phyloP scores from a whole-genome alignment of 2,888 invertebrate genomes.

The Ophonus ardosiacus region DNA sequence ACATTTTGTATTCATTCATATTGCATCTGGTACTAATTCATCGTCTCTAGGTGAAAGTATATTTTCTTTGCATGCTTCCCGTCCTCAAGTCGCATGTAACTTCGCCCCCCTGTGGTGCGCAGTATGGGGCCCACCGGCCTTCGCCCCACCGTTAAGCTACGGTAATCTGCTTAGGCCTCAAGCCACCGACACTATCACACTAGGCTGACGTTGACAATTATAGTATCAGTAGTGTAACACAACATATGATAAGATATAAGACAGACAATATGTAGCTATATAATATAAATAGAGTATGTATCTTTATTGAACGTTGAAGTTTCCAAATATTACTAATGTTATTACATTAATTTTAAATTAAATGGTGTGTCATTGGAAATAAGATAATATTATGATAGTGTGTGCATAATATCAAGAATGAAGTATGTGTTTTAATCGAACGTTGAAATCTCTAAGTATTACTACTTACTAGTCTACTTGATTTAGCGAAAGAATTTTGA shows the following conservation, averaged over 20 bases:
- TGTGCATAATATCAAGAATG: neutral
- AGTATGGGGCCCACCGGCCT: neutral
- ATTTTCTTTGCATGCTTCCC: neutral
- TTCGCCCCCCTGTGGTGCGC: slow-evolving; percentile 26
- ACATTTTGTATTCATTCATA: neutral
- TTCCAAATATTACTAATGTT: neutral
- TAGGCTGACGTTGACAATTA: neutral
- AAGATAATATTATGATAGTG: neutral
- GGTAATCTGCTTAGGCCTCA: slow-evolving; percentile 34
- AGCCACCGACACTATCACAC: neutral
- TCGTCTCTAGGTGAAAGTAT: neutral
- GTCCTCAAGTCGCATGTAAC: slow-evolving; percentile 12
- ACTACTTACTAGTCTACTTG: too few relatives aligned
- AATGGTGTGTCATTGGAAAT: too few relatives aligned
- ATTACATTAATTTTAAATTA: neutral
- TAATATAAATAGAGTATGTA: neutral
- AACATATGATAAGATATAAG: too few relatives aligned
- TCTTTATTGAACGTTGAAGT: neutral
- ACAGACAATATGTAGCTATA: neutral
- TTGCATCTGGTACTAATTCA: neutral
- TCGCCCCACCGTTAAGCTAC: slow-evolving; percentile 14
- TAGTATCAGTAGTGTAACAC: neutral
- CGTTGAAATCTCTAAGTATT: neutral
- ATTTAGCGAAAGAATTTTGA: too few relatives aligned
- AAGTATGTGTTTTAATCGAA: neutral